Conservation (phyloP, 2,113 vertebrate species). For the Polypterus senegalus region DNA sequence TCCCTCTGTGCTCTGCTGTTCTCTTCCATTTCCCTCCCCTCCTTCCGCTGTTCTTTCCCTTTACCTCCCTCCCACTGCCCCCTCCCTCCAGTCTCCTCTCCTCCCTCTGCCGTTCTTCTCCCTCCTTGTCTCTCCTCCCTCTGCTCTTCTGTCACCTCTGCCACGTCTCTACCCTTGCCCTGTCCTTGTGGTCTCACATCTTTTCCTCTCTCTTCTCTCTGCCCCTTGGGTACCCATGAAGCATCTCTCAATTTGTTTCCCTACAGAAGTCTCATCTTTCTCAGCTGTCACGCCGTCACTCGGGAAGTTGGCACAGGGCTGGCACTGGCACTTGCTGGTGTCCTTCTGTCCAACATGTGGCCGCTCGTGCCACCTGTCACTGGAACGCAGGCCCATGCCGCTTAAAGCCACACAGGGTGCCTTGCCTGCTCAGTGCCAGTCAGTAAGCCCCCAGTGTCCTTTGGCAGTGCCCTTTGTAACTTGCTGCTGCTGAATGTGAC, state of each 20-base stretch:
- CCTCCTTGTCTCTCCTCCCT: background rate
- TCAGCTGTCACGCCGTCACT: slow-evolving; percentile 25
- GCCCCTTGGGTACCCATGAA: background rate
- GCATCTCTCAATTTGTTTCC: background rate
- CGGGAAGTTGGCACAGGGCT: slow-evolving; percentile 16
- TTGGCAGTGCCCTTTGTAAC: too few relatives aligned
- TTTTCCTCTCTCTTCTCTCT: background rate
- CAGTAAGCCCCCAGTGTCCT: too few relatives aligned
- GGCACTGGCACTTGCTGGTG: slow-evolving; percentile 22
- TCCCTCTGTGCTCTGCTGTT: background rate
- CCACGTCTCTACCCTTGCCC: background rate
- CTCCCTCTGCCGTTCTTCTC: background rate
- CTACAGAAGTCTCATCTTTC: slow-evolving; percentile 7
- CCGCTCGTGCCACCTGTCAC: background rate
- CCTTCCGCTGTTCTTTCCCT: background rate
- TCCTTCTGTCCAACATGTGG: slow-evolving; percentile 26
- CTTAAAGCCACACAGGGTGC: too few relatives aligned
- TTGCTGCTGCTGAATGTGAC: too few relatives aligned
- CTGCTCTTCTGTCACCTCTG: background rate
- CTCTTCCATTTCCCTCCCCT: slow-evolving; percentile 7
- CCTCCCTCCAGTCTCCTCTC: background rate
- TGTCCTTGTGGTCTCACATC: background rate
- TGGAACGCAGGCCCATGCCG: too few relatives aligned
- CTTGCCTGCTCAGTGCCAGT: too few relatives aligned
- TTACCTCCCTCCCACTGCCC: background rate